These are phyloP conservation scores for Notarius quadriscutis DNA, from an alignment of 2,113 vertebrate species.

Conservation along the genomic window DNA sequence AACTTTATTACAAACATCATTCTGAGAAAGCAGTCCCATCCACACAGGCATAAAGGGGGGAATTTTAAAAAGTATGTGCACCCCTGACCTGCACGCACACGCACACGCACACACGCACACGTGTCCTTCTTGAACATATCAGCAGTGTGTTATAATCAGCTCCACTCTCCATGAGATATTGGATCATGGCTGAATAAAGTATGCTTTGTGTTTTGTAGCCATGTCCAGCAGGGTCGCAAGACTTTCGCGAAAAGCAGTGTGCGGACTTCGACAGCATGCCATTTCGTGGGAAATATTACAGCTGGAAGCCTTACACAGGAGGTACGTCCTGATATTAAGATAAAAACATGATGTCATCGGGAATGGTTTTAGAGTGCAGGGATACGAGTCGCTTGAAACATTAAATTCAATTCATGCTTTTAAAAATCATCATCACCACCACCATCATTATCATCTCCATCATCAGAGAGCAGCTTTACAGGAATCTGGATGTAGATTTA, in stretches of 20 bases:
- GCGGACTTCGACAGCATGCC: conserved; percentile 95
- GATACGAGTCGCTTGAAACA: neutral
- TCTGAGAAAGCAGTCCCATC: too few species aligned
- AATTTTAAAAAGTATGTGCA: neutral
- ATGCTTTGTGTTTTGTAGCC: conserved; percentile 66
- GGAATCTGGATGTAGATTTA: neutral
- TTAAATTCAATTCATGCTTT: neutral
- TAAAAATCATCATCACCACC: too few species aligned
- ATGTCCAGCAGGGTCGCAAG: conserved; percentile 84
- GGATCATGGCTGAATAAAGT: neutral
- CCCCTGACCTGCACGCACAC: neutral
- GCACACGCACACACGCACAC: too few species aligned
- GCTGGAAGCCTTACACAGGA: conserved; percentile 98
- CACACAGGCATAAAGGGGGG: neutral
- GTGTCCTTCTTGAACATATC: too few species aligned
- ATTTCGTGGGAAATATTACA: conserved; percentile 98
- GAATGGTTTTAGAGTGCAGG: neutral
- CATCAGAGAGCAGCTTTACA: neutral
- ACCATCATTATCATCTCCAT: too few species aligned
- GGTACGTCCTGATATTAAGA: conserved; percentile 72
- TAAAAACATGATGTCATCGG: neutral
- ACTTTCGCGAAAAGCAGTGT: conserved; percentile 98
- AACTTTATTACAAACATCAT: too few species aligned
- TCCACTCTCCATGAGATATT: neutral
- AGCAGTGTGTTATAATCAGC: neutral